Evolutionary conservation across 2,113 vertebrate genomes (phyloP).

Genomic region (Tauraco erythrolophus): DNA sequence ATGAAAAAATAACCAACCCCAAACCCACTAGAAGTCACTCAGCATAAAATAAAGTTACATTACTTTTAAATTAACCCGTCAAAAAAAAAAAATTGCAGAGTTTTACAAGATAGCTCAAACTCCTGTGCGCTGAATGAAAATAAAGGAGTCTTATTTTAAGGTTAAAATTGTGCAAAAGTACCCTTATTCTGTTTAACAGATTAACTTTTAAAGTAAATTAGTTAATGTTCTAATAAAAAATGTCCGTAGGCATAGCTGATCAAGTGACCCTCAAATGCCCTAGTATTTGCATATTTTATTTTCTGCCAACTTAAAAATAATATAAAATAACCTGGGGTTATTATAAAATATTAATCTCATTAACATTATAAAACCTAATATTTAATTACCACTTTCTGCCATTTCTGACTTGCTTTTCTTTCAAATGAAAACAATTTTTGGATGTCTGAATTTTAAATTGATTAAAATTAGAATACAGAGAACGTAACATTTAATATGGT

Average conservation of each 20-base stretch:
- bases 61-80: not conserved
- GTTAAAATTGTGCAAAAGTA: not conserved
- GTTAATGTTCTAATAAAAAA: conserved; percentile 21
- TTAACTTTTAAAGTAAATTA: not conserved
- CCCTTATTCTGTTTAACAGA: not conserved
- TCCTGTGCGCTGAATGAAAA: not conserved
- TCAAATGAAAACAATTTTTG: conserved; percentile 21
- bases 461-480: not conserved
- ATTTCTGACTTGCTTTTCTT: conserved; percentile 38
- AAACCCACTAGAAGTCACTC: not conserved
- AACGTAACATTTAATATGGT: not conserved
- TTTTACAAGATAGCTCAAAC: not conserved
- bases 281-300: conserved; percentile 23
- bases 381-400: conserved; percentile 13
- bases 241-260: not conserved
- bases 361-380: not conserved
- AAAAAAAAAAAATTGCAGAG: not conserved
- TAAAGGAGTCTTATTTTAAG: not conserved
- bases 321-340: not conserved
- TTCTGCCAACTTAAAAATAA: conserved; percentile 25
- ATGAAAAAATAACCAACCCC: not conserved
- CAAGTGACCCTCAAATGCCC: conserved; percentile 9
- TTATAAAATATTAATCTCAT: conserved; percentile 25
- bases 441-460: conserved; percentile 7
- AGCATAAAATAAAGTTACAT: not conserved